Evolutionary conservation across 2,113 vertebrate species (phyloP).

Genomic region (Promerops cafer): DNA sequence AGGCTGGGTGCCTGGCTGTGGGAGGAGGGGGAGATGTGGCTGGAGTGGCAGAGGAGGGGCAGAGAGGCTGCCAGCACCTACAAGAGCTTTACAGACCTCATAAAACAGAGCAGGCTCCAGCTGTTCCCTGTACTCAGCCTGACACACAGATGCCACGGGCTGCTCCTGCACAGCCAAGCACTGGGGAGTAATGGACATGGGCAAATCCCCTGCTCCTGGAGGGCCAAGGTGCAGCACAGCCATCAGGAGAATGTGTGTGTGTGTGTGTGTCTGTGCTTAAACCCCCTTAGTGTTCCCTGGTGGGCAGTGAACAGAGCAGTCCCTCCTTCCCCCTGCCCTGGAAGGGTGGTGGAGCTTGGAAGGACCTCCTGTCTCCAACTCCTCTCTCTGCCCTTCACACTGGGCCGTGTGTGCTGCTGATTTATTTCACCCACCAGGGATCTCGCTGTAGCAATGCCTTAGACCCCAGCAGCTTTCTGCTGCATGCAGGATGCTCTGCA

Average conservation of each 20-base stretch:
- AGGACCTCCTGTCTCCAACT: background rate
- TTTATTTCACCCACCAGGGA: background rate
- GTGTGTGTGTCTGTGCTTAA: background rate
- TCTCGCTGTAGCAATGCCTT: background rate
- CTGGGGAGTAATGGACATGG: background rate
- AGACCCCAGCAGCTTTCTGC: background rate
- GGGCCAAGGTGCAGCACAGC: background rate
- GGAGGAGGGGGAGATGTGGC: background rate
- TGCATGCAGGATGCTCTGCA: background rate
- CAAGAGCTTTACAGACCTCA: background rate
- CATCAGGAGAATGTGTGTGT: background rate
- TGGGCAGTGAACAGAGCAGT: rapidly evolving
- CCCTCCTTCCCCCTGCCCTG: background rate
- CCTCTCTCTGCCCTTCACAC: background rate
- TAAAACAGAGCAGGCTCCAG: background rate
- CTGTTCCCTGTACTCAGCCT: background rate
- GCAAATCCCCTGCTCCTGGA: background rate
- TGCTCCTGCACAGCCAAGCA: background rate
- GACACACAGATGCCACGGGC: rapidly evolving
- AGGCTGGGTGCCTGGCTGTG: background rate
- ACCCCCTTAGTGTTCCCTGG: background rate
- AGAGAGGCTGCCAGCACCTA: background rate
- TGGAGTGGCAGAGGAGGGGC: background rate
- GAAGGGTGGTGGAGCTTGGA: background rate
- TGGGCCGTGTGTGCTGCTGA: rapidly evolving